These are phyloP conservation scores for Neodiprion fabricii DNA, from an alignment of 1,140 invertebrate genomes.

Conservation along the genomic window DNA sequence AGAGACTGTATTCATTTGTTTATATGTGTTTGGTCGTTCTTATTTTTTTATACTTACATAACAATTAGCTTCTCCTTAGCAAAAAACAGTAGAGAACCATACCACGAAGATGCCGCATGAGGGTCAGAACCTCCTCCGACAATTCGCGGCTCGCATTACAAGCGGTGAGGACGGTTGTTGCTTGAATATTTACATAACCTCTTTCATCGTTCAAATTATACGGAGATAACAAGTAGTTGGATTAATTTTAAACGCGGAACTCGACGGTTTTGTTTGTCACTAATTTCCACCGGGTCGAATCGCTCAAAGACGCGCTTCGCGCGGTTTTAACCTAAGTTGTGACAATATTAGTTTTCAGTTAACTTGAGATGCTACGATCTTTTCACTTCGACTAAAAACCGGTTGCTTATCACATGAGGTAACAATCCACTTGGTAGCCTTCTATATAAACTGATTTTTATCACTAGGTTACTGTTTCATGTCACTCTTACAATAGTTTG, in stretches of 20 bases:
- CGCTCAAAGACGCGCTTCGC: neutral
- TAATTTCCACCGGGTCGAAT: too few species aligned
- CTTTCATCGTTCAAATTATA: too few species aligned
- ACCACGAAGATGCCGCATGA: conserved; percentile 30
- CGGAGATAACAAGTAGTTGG: neutral
- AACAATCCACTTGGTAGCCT: too few species aligned
- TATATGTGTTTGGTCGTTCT: neutral
- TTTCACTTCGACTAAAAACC: too few species aligned
- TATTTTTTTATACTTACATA: conserved; percentile 40
- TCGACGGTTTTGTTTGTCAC: too few species aligned
- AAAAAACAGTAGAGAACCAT: conserved; percentile 39
- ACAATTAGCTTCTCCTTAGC: conserved; percentile 32
- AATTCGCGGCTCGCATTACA: neutral
- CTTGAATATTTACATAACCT: neutral
- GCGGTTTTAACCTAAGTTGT: neutral
- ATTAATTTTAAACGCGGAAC: neutral
- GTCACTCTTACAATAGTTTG: too few species aligned
- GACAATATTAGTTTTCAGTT: neutral
- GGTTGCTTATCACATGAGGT: too few species aligned
- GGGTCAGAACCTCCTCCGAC: conserved; percentile 9
- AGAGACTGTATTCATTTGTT: conserved; percentile 15
- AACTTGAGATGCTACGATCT: neutral
- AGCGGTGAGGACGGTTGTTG: neutral
- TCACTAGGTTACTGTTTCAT: too few species aligned
- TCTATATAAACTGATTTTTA: too few species aligned